Evolutionary conservation across 2,113 vertebrate species (phyloP).

Genomic region (Epinephelus fuscoguttatus): DNA sequence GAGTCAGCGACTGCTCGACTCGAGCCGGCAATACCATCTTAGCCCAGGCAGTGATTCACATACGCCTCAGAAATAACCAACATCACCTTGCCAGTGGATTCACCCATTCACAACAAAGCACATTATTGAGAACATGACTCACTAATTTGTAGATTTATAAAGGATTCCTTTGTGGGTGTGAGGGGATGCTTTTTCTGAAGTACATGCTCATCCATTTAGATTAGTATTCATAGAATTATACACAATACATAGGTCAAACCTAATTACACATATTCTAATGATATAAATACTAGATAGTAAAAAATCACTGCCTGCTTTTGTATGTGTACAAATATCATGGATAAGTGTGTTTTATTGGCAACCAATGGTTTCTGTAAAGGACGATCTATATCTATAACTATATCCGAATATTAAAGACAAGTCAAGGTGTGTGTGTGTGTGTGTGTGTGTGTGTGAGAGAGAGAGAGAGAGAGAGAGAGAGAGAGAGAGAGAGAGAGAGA

Average conservation of each 20-base stretch:
- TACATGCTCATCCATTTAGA: constrained; percentile 29
- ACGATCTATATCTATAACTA: too few species aligned
- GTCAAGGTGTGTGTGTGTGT: too few species aligned
- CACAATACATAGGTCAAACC: constrained; percentile 1
- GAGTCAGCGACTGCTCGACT: constrained; percentile 65
- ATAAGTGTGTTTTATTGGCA: too few species aligned
- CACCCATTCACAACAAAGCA: constrained; percentile 46
- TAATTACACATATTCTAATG: constrained; percentile 20
- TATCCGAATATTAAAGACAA: too few species aligned
- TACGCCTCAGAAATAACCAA: not conserved
- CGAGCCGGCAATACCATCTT: constrained; percentile 29
- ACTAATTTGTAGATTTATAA: constrained; percentile 44
- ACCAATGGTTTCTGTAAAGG: too few species aligned
- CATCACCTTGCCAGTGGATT: constrained; percentile 39
- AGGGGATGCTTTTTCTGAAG: constrained; percentile 14
- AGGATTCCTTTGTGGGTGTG: constrained; percentile 14
- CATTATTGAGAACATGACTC: constrained; percentile 56
- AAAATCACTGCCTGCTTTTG: not conserved
- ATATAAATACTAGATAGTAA: not conserved
- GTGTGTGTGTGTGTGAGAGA: too few species aligned
- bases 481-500: too few species aligned
- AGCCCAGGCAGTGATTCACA: constrained; percentile 62
- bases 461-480: too few species aligned
- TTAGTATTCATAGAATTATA: constrained; percentile 36
- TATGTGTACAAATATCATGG: not conserved